phyloP scores from a whole-genome alignment of 2,113 vertebrate genomes.

The Callorhinus ursinus region DNA sequence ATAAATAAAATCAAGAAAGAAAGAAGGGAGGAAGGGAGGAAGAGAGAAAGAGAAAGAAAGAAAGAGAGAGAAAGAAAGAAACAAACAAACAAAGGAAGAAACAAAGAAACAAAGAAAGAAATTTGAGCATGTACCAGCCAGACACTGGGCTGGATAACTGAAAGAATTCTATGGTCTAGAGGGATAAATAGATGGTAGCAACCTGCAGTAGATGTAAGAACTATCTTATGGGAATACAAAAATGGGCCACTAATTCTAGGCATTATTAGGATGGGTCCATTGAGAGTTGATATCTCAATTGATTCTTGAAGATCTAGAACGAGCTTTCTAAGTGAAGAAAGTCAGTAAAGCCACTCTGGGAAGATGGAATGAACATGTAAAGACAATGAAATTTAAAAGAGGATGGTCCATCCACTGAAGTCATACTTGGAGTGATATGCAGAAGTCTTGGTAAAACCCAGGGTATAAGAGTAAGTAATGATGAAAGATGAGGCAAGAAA shows the following conservation, averaged over 20 bases:
- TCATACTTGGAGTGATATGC: not conserved
- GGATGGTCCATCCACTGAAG: not conserved
- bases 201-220: not conserved
- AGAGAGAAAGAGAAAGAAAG: no score
- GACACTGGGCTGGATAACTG: not conserved
- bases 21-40: no score
- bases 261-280: not conserved
- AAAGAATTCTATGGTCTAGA: not conserved
- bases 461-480: not conserved
- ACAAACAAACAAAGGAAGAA: no score
- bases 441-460: not conserved
- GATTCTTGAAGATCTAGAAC: not conserved
- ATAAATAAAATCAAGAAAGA: no score
- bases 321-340: not conserved
- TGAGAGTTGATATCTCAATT: not conserved
- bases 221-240: not conserved
- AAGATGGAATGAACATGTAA: not conserved
- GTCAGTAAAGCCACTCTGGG: not conserved
- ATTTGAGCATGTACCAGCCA: not conserved
- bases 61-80: no score
- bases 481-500: not conserved
- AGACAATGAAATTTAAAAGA: not conserved
- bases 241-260: not conserved
- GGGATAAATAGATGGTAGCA: not conserved
- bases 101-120: no score